Evolutionary conservation across 2,797 vertebrate genomes (phyloP), one percentile per base, ranked within the genome.

Genomic region (Catostomus latipinnis): DNA sequence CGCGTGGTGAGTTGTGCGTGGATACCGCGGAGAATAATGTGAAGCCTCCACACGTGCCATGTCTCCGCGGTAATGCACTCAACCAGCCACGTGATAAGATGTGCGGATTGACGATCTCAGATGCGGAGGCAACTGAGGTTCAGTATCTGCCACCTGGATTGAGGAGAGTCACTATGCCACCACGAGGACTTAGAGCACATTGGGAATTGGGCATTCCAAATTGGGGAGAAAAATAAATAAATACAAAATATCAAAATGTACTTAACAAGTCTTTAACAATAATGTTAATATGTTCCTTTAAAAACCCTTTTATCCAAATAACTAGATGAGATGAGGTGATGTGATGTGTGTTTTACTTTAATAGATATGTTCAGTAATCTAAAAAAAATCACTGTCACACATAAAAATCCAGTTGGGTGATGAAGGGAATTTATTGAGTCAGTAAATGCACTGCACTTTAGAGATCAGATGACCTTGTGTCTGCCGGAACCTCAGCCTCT

Each of bases 241-340:
- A 34, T 34, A 4, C 4, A 34, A 34, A 34, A 34, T 34, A 34
- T 34, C 2, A 34, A 34, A 34, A 34, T 34, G 34, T 57, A 8
- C n/a, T 34, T 57, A 16, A 6, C 34, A 49, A 6, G 50, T 10
- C 69, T 5, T 50, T 43, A 93, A 98, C 95, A 95, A 46, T 45
- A n/a, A 78, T 62, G 9, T 45, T 52, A 61, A 52, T 52, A n/a
- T 11, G 58, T 61, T 61, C 8, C 11, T 58, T 9, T 12, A 54
- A 54, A 6, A 53, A 34, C 1, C 34, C 4, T 53, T 53, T 12
- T 53, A 53, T 3, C 11, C 1, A 5, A 11, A 12, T 5, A 10
- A 53, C 52, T 53, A 53, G 52, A 11, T 22, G 16, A 61, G 8
- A 8, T 61, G 16, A 18, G 16, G 16, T 18, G 16, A 18, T 18